Evolutionary conservation across 2,113 vertebrate species (phyloP), one percentile per base, ranked within the genome.

Genomic region (Oryzias woworae): DNA sequence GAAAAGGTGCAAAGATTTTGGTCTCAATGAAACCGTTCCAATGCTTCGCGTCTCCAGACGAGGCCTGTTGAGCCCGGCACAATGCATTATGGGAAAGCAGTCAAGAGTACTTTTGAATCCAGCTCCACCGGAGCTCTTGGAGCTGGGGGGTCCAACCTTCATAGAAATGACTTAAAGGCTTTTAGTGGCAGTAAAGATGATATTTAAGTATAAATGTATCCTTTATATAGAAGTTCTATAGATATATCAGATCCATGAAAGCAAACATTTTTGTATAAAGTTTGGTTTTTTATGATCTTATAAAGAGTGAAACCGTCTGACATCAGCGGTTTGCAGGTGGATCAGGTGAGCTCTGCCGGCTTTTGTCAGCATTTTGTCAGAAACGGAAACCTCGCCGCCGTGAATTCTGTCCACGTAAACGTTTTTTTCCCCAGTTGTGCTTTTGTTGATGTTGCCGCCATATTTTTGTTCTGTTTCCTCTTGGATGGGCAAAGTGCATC

Each of bases 201-300:
- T 90, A 88, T 88, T 86, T 84, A 88, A 86, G 66, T 76, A 74
- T 71, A 85, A 85, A 86, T 84, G 69, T 87, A 87, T 89, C 78
- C 80, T 90, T 88, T 89, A 87, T 90, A 88, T 85, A 85, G 85
- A 75, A 56, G 85, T 77, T 89, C 74, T 87, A 86, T 86, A 69
- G 77, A 81, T 84, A 84, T 83, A 87, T 82, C 52, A 86, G 58
- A 81, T 77, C 80, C 78, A 81, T 75, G 66, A 20, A 20, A 20
- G 20, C 47, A 52, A 73, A 53, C 6, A 65, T 69, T 61, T 75
- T 36, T 36, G 10, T 2, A 36, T 0, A 36, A 36, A 36, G 1
- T 15, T 55, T 51, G 14, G 20, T 75, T 74, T 68, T 45, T 26
- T 23, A 58, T 52, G 1, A 7, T 74, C n/a, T 26, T 56, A 18